Base-by-base conservation (phyloP, 2,113 vertebrate genomes). In the Scartelaos histophorus region DNA sequence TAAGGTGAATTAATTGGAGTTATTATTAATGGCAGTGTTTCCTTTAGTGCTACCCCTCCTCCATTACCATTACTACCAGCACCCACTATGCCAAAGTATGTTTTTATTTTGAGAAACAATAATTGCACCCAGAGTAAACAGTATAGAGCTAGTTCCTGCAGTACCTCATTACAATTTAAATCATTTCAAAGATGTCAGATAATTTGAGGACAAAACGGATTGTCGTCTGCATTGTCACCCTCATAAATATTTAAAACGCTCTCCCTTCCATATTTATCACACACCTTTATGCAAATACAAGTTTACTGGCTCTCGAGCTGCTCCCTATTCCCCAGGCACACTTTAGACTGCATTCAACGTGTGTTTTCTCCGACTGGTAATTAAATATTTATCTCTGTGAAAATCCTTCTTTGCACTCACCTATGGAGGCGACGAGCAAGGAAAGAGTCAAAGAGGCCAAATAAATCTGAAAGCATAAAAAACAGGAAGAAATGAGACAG, bases 401-500 rank as follows among this genome's bases (percentile, higher is more conserved):
- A 57, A 46, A 46, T n/a, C 13, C 21, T 58, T 21, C 54, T 56
- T 17, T 16, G 57, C 34, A 80, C 89, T 90, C 75, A 92, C 89
- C 88, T 73, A 66, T 22, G 25, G 81, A 66, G 38, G 65, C 34
- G 17, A 66, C 29, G 45, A 90, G 58, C 19, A 90, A 51, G 76
- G 82, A 54, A 57, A 69, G 34, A 56, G 45, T 66, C 61, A 85
- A n/a, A 9, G 46, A 69, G 17, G 66, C 16, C 38, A 78, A 75
- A 70, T 13, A 13, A 5, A 82, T 75, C 90, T 91, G 84, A 79
- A 85, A 67, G 78, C 56, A 7, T 74, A 12, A 43, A 47, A 7
- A 78, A 49, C 2, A 21, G 19, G 5, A 11, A 3, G 2, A 51
- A 11, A 66, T 7, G 16, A 80, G 22, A n/a, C 69, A 34, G 76